Conservation (phyloP, 2,888 invertebrate species). For the Ochlodes sylvanus region DNA sequence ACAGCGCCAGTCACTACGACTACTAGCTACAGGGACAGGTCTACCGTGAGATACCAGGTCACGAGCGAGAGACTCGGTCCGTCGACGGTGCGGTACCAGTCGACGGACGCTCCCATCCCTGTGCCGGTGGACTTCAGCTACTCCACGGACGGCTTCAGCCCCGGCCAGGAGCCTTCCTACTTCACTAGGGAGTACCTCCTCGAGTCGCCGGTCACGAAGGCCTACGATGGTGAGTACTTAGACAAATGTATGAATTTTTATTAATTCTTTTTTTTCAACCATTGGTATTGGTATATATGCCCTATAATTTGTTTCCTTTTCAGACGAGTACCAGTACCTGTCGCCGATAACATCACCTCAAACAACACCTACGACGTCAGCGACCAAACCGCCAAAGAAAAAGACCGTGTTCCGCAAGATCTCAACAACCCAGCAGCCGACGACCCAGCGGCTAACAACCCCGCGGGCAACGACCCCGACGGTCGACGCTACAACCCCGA, state of each 20-base stretch:
- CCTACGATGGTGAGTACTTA: conserved; percentile 71
- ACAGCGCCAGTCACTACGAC: conserved; percentile 44
- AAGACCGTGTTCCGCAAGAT: conserved; percentile 69
- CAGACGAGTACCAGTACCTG: conserved; percentile 78
- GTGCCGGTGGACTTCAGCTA: conserved; percentile 64
- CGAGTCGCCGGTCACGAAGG: conserved; percentile 77
- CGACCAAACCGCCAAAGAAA: conserved; percentile 56
- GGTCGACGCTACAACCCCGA: conserved; percentile 46
- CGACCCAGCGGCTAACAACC: conserved; percentile 54
- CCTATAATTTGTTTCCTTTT: conserved; percentile 38
- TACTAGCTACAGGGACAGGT: conserved; percentile 40
- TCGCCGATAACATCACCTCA: conserved; percentile 68
- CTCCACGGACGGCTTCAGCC: conserved; percentile 63
- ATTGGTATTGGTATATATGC: too few species aligned
- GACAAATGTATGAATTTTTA: too few species aligned
- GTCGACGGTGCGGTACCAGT: conserved; percentile 54
- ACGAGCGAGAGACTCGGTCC: conserved; percentile 43
- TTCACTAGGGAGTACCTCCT: conserved; percentile 78
- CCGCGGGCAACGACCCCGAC: conserved; percentile 21
- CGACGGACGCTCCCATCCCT: conserved; percentile 53
- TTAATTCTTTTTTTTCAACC: too few species aligned
- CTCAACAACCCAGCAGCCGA: conserved; percentile 63
- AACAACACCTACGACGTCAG: conserved; percentile 53
- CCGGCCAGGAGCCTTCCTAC: conserved; percentile 68
- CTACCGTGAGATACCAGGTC: conserved; percentile 42